phyloP scores from a whole-genome alignment of 2,113 vertebrate species.

The Paralichthys olivaceus region DNA sequence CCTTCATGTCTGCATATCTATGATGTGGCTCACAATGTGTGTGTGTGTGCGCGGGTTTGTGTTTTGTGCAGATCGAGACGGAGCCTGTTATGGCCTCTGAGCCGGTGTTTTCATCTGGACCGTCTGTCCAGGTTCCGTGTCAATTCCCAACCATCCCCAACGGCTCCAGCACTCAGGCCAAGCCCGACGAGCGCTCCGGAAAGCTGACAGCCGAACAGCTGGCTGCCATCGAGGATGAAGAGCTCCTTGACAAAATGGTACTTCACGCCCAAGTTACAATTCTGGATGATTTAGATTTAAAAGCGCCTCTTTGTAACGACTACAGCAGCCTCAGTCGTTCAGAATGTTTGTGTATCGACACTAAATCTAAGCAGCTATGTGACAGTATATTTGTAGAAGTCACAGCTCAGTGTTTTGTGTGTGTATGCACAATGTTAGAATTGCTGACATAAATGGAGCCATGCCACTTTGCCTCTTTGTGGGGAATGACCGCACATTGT shows the following conservation, averaged over 20 bases:
- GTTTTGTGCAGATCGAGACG: constrained; percentile 83
- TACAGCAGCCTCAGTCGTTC: constrained; percentile 1
- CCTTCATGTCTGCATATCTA: background rate
- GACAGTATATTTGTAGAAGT: background rate
- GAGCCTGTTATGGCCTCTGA: constrained; percentile 78
- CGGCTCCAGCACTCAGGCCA: constrained; percentile 71
- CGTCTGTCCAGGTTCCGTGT: constrained; percentile 52
- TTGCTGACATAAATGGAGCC: constrained; percentile 29
- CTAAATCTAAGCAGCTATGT: constrained; percentile 12
- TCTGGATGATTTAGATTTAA: constrained; percentile 31
- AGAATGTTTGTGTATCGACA: background rate
- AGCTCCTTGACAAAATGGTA: constrained; percentile 97
- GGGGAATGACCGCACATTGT: constrained; percentile 27
- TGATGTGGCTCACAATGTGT: background rate
- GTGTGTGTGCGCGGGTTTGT: constrained; percentile 25
- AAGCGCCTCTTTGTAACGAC: constrained; percentile 10
- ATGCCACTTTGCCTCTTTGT: constrained; percentile 15
- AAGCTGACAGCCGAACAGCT: constrained; percentile 87
- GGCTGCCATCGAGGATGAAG: constrained; percentile 91
- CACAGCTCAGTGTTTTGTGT: constrained; percentile 10
- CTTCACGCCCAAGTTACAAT: constrained; percentile 22
- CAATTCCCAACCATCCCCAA: constrained; percentile 81
- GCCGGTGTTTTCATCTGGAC: constrained; percentile 63
- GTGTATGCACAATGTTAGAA: constrained; percentile 11
- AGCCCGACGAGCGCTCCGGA: constrained; percentile 68